Conservation (phyloP, 2,797 vertebrate species). For the Chelonia mydas region DNA sequence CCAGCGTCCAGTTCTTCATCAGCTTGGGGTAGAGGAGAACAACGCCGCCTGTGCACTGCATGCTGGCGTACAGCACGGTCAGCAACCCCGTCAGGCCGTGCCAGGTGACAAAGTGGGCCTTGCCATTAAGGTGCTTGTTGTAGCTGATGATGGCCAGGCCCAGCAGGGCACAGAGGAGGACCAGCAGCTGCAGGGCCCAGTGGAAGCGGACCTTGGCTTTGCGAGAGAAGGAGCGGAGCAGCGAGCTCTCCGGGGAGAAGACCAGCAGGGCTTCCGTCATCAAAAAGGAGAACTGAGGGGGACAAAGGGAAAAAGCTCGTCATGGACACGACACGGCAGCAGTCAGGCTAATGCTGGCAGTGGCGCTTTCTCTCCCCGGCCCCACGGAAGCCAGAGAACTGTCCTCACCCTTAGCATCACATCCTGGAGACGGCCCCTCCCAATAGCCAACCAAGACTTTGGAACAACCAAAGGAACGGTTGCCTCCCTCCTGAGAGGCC, state of each 20-base stretch:
- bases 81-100: conserved; percentile 90
- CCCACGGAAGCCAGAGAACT: neutral
- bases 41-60: conserved; percentile 87
- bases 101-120: conserved; percentile 92
- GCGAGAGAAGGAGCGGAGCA: conserved; percentile 84
- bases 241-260: conserved; percentile 91
- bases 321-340: neutral
- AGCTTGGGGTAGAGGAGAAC: conserved; percentile 91
- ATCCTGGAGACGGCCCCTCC: no score
- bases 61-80: conserved; percentile 80
- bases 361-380: neutral
- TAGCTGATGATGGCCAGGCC: conserved; percentile 88
- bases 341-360: neutral
- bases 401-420: no score
- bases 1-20: conserved; percentile 91
- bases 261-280: conserved; percentile 95
- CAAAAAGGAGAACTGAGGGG: conserved; percentile 91
- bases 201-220: conserved; percentile 90
- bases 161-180: conserved; percentile 84
- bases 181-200: conserved; percentile 91
- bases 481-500: neutral
- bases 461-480: neutral
- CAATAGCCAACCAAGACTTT: neutral
- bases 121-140: conserved; percentile 91
- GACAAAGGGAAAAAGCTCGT: neutral